Conservation (phyloP, 2,888 invertebrate genomes). For the Plutella xylostella region DNA sequence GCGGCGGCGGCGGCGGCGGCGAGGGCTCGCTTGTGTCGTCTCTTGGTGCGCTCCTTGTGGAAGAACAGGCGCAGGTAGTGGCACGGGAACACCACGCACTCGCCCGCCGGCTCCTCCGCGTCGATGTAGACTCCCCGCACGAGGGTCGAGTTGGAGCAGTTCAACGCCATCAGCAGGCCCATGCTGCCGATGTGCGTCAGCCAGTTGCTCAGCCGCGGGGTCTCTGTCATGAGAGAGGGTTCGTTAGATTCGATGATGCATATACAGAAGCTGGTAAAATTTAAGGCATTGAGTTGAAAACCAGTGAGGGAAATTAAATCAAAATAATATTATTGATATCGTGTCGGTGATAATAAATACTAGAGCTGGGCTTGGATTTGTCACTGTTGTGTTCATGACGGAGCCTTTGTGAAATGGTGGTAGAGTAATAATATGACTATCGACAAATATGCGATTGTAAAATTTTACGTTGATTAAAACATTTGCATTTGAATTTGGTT, state of each 20-base stretch:
- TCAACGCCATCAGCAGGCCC: slow-evolving; percentile 79
- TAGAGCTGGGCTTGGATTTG: too few relatives aligned
- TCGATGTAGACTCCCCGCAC: slow-evolving; percentile 91
- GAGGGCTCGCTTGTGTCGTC: slow-evolving; percentile 52
- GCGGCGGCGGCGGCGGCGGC: slow-evolving; percentile 39
- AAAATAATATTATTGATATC: too few relatives aligned
- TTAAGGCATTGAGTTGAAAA: too few relatives aligned
- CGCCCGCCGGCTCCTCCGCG: slow-evolving; percentile 84
- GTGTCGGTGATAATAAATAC: too few relatives aligned
- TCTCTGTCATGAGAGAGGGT: slow-evolving; percentile 69
- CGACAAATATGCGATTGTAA: too few relatives aligned
- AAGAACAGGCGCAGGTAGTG: slow-evolving; percentile 85
- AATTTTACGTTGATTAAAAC: too few relatives aligned
- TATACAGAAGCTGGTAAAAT: background rate
- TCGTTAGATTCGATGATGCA: background rate
- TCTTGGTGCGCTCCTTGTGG: slow-evolving; percentile 75
- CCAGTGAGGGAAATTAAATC: too few relatives aligned
- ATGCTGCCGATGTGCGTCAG: slow-evolving; percentile 82
- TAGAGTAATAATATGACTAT: too few relatives aligned
- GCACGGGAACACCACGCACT: slow-evolving; percentile 87
- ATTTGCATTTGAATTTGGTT: too few relatives aligned
- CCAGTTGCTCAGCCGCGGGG: slow-evolving; percentile 82
- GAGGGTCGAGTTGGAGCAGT: slow-evolving; percentile 88
- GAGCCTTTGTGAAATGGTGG: too few relatives aligned
- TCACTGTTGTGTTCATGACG: too few relatives aligned